phyloP scores from a whole-genome alignment of 1,140 invertebrate genomes.

The Meloidogyne floridensis region DNA sequence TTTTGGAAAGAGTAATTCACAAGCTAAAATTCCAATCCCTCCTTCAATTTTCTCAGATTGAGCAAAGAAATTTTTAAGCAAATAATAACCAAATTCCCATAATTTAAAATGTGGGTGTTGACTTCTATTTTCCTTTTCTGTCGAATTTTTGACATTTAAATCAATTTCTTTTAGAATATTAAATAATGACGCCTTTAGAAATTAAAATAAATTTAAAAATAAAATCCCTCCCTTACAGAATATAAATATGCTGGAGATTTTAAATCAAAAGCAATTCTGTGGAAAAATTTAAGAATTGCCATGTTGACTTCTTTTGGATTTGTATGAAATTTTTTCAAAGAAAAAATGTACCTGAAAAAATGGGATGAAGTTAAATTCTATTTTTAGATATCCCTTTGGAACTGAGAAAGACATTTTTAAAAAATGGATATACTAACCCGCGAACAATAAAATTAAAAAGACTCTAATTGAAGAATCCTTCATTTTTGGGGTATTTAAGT shows the following conservation, averaged over 20 bases:
- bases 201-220: constrained; percentile 4
- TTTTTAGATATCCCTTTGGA: too few relatives aligned
- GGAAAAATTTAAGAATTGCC: constrained; percentile 47
- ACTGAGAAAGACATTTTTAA: too few relatives aligned
- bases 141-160: constrained; percentile 20
- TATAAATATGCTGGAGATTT: constrained; percentile 43
- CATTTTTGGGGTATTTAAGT: too few relatives aligned
- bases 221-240: constrained; percentile 20
- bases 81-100: constrained; percentile 49
- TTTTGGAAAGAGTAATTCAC: constrained; percentile 51
- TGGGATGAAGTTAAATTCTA: background rate
- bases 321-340: constrained; percentile 38
- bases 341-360: constrained; percentile 48
- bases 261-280: constrained; percentile 52
- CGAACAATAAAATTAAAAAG: too few relatives aligned
- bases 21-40: constrained; percentile 33
- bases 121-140: constrained; percentile 31
- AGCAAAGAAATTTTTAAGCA: constrained; percentile 44
- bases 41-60: constrained; percentile 31
- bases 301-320: constrained; percentile 44
- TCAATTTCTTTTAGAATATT: constrained; percentile 39
- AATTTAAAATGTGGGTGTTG: constrained; percentile 42
- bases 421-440: too few relatives aligned
- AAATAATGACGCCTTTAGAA: constrained; percentile 44
- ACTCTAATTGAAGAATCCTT: too few relatives aligned